A percentile compares a stretch with the other conserved stretches of the same genome.
Evolutionary conservation across 2,797 vertebrate species (phyloP).

Genomic region (Acanthis flammea): DNA sequence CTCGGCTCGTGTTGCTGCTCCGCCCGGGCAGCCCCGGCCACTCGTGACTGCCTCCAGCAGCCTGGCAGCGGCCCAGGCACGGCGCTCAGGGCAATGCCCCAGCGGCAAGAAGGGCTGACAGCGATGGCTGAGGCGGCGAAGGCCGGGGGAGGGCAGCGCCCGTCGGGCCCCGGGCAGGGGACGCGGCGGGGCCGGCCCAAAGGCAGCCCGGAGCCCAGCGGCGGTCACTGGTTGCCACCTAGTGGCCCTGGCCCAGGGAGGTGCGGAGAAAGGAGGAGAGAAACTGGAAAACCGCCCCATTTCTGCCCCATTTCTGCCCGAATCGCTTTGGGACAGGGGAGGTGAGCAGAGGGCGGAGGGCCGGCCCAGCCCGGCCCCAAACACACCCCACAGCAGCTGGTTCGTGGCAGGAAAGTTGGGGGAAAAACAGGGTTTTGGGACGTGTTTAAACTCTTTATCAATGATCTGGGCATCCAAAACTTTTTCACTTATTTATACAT

Average conservation of each 20-base stretch:
- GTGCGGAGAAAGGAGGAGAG: accelerated
- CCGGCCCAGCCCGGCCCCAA: accelerated
- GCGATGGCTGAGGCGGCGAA: accelerated
- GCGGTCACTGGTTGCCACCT: not conserved
- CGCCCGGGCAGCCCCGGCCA: not conserved
- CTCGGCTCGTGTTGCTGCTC: not conserved
- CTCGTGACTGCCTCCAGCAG: not conserved
- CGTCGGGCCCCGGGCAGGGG: not conserved
- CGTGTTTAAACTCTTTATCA: not conserved
- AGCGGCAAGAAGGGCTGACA: accelerated
- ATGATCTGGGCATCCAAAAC: not conserved
- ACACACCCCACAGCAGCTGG: not conserved
- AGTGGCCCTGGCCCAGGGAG: not conserved
- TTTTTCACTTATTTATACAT: not conserved
- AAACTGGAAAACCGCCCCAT: accelerated
- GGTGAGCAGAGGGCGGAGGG: accelerated
- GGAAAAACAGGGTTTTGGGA: accelerated
- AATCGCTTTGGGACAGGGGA: accelerated
- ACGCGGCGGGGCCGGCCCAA: accelerated
- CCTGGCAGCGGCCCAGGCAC: not conserved
- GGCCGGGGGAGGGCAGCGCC: accelerated
- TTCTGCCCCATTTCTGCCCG: not conserved
- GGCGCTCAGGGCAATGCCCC: accelerated
- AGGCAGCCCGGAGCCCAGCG: not conserved
- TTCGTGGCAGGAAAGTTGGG: not conserved